Evolutionary conservation across 2,888 invertebrate genomes (phyloP).

Genomic region (Biston stratarius): DNA sequence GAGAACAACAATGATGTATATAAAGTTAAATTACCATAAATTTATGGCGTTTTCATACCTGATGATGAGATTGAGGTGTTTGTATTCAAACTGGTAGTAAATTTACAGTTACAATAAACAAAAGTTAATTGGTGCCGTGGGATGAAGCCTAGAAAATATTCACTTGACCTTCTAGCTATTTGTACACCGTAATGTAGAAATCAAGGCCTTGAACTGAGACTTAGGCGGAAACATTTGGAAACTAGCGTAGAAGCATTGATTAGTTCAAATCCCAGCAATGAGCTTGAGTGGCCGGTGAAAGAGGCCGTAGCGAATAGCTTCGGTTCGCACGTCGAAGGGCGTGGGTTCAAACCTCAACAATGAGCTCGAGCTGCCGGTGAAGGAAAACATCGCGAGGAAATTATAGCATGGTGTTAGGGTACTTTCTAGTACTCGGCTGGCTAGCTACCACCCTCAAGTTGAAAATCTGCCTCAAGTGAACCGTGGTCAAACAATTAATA

Average conservation of each 20-base stretch:
- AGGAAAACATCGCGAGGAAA: too few relatives aligned
- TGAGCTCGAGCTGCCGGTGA: too few relatives aligned
- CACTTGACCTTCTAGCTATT: slow-evolving; percentile 34
- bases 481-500: too few relatives aligned
- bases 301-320: too few relatives aligned
- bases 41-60: slow-evolving; percentile 28
- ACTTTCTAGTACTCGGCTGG: too few relatives aligned
- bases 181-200: slow-evolving; percentile 19
- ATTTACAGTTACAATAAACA: slow-evolving; percentile 60
- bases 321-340: too few relatives aligned
- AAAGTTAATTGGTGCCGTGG: slow-evolving; percentile 66
- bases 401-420: too few relatives aligned
- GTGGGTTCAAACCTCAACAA: too few relatives aligned
- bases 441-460: too few relatives aligned
- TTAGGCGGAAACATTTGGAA: slow-evolving; percentile 10
- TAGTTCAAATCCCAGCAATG: neutral
- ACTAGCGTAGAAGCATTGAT: slow-evolving; percentile 3
- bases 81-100: slow-evolving; percentile 28
- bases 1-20: slow-evolving; percentile 32
- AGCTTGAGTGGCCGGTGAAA: too few relatives aligned
- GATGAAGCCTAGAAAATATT: slow-evolving; percentile 53
- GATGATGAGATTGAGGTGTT: slow-evolving; percentile 29
- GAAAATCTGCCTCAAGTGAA: too few relatives aligned
- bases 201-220: slow-evolving; percentile 15
- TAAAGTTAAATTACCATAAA: slow-evolving; percentile 38